phyloP scores from a whole-genome alignment of 1,140 invertebrate species.

The Cydia fagiglandana region DNA sequence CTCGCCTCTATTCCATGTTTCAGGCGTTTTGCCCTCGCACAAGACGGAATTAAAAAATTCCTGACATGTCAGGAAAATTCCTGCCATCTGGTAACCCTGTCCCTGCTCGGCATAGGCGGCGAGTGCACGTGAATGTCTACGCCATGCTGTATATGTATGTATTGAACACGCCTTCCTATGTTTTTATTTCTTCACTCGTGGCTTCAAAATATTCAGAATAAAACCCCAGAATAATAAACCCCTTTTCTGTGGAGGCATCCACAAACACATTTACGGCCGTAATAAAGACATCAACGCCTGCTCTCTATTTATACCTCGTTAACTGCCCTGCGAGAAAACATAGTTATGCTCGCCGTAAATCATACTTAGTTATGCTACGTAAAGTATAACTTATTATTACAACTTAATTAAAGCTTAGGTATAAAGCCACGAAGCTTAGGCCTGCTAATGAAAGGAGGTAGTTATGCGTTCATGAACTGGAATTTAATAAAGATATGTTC shows the following conservation, averaged over 20 bases:
- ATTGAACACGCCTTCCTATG: neutral
- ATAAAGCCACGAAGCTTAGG: neutral
- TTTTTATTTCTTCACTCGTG: neutral
- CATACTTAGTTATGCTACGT: slow-evolving; percentile 4
- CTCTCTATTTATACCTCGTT: slow-evolving; percentile 31
- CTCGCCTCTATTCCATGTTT: too few relatives aligned
- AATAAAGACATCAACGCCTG: slow-evolving; percentile 46
- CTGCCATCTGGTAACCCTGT: too few relatives aligned
- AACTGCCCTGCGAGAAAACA: slow-evolving; percentile 17
- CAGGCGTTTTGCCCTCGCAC: too few relatives aligned
- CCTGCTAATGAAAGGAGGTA: neutral
- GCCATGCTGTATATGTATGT: too few relatives aligned
- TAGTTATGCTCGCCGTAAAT: slow-evolving; percentile 15
- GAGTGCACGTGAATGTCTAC: too few relatives aligned
- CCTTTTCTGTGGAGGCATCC: slow-evolving; percentile 33
- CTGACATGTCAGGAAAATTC: too few relatives aligned
- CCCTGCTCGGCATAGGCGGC: too few relatives aligned
- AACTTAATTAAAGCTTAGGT: slow-evolving; percentile 21
- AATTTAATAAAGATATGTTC: neutral
- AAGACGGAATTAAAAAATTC: too few relatives aligned
- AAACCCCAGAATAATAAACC: neutral
- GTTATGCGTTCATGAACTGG: neutral
- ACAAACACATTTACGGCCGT: slow-evolving; percentile 41
- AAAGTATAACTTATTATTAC: slow-evolving; percentile 16
- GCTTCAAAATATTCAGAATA: neutral